Conservation (phyloP, 2,888 invertebrate species). For the Tolmerus cingulatus region DNA sequence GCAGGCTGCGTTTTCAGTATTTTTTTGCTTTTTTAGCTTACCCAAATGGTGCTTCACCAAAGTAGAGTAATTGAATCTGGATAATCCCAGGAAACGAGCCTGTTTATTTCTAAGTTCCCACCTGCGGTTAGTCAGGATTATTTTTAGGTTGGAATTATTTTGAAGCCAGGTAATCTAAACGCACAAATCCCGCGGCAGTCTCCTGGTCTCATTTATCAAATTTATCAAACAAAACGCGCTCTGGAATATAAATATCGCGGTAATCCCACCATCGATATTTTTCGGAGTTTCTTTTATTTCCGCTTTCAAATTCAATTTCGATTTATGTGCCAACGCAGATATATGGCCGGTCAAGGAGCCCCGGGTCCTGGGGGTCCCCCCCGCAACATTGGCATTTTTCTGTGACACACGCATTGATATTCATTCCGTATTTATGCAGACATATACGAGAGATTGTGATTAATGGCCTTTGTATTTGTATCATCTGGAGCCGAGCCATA, state of each 20-base stretch:
- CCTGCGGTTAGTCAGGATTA: not conserved
- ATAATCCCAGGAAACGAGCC: not conserved
- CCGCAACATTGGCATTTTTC: slow-evolving; percentile 4
- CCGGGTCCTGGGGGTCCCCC: not conserved
- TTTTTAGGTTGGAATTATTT: not conserved
- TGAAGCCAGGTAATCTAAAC: not conserved
- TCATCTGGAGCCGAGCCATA: slow-evolving; percentile 37
- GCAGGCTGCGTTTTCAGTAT: too few species aligned
- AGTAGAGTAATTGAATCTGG: not conserved
- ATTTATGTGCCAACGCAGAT: slow-evolving; percentile 24
- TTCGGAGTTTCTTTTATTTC: slow-evolving; percentile 24
- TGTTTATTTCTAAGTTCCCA: not conserved
- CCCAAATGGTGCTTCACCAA: not conserved
- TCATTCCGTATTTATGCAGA: slow-evolving; percentile 31
- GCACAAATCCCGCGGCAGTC: not conserved
- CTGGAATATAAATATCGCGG: slow-evolving; percentile 7
- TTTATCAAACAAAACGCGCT: slow-evolving; percentile 3
- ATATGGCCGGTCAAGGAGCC: not conserved
- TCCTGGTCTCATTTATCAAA: slow-evolving; percentile 1
- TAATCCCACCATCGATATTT: slow-evolving; percentile 30
- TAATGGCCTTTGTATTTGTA: slow-evolving; percentile 38
- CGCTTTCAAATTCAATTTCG: slow-evolving; percentile 32
- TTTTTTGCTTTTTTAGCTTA: too few species aligned
- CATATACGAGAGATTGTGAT: slow-evolving; percentile 38
- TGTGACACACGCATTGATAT: slow-evolving; percentile 23